phyloP scores from a whole-genome alignment of 2,797 vertebrate genomes.

The Syncerus caffer region DNA sequence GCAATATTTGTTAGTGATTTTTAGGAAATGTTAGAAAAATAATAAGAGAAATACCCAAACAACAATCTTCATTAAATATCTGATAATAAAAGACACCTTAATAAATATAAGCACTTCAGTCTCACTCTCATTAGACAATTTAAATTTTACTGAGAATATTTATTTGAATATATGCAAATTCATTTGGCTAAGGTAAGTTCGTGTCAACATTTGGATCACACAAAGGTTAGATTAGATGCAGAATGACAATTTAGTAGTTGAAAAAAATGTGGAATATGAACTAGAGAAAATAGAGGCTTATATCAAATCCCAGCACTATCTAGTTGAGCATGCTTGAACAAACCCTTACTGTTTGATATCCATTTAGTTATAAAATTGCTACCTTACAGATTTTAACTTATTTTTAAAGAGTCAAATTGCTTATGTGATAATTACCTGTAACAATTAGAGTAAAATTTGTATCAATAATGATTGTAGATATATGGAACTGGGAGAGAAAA shows the following conservation, averaged over 20 bases:
- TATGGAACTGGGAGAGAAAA: background rate
- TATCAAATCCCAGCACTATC: background rate
- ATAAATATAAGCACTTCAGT: background rate
- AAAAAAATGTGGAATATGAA: background rate
- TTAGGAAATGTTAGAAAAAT: constrained; percentile 10
- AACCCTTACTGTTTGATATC: background rate
- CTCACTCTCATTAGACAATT: background rate
- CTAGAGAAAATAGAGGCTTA: background rate
- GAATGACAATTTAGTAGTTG: background rate
- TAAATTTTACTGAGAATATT: background rate
- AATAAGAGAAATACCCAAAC: background rate
- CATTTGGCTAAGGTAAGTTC: background rate
- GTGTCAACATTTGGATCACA: background rate
- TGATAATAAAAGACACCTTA: background rate
- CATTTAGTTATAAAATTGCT: background rate
- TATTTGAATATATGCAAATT: background rate
- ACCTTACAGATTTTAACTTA: background rate
- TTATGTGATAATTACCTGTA: background rate
- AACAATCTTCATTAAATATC: background rate
- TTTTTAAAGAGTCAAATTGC: background rate
- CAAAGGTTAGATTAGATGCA: background rate
- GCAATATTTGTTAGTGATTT: background rate
- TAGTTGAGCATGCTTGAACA: background rate
- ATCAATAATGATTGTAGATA: background rate
- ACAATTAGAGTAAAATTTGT: background rate